Base-by-base conservation (phyloP, 2,113 vertebrate genomes). In the Dasyprocta punctata region DNA sequence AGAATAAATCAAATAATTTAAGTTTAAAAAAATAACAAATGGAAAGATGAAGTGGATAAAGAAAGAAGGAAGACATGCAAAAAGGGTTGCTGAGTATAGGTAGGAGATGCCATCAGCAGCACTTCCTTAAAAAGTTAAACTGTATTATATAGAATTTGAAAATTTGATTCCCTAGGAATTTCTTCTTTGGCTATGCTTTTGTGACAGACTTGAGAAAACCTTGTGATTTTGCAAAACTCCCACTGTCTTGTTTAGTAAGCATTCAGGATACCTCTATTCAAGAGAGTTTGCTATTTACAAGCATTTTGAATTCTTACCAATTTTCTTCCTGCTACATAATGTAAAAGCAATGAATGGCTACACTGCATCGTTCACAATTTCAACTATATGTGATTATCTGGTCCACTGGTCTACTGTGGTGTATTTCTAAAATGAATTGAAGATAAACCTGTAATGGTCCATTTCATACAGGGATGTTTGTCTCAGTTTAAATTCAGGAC, bases 401-500 rank as follows among this genome's bases (percentile, higher is more conserved):
- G 82, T 97, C 89, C 89, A 95, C 85, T 97, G 83, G 96, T 65
- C 95, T 95, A 97, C 94, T 97, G 65, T 96, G 86, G 90, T 95
- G 90, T 86, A 94, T 98, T 96, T 97, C 96, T 93, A 93, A 94
- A 97, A 96, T 96, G 97, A 97, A 95, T 89, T 94, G 96, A 96
- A 97, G 97, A 97, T 96, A 98, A 97, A 97, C 96, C 58, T 22
- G 19, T 97, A 97, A 98, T 96, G 96, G 97, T 94, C 97, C 78
- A 97, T 96, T 97, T 96, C 78, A 86, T 69, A 94, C 65, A 58
- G 90, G 84, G 80, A 90, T 88, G 96, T 96, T 97, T 96, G 92
- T 97, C 97, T 97, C 96, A 52, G 90, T 94, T 97, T 96, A 97
- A 96, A 97, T 95, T 88, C 73, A 92, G n/a, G 54, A 38, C 92